A percentile compares a stretch with the other conserved stretches of the same genome.
Evolutionary conservation across 1,140 invertebrate species (phyloP).

Genomic region (Euwallacea fornicatus): DNA sequence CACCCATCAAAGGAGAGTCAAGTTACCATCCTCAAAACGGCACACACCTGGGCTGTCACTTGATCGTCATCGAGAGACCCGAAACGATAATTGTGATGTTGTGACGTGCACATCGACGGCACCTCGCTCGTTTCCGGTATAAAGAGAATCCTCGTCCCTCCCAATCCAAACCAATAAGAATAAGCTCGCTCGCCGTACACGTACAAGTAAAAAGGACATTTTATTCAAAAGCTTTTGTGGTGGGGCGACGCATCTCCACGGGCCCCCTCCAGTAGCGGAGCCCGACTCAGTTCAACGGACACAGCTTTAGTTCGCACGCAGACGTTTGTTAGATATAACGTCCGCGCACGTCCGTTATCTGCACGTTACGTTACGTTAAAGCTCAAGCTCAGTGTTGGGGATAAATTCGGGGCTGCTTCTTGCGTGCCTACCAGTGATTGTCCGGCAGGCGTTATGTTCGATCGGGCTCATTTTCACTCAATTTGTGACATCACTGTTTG

Average conservation of each 20-base stretch:
- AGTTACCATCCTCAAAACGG: constrained; percentile 20
- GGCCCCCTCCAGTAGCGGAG: constrained; percentile 19
- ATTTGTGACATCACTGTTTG: constrained; percentile 7
- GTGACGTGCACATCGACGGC: constrained; percentile 38
- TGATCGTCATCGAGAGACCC: constrained; percentile 18
- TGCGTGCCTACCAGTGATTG: constrained; percentile 22
- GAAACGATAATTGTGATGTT: constrained; percentile 39
- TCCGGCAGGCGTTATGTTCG: not conserved
- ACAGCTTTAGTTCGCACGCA: constrained; percentile 35
- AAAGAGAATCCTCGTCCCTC: constrained; percentile 36
- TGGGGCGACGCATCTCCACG: constrained; percentile 28
- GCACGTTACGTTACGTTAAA: constrained; percentile 4
- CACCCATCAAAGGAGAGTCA: constrained; percentile 16
- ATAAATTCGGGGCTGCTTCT: constrained; percentile 27
- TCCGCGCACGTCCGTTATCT: constrained; percentile 29
- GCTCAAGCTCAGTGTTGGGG: constrained; percentile 8
- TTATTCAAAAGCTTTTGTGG: constrained; percentile 29
- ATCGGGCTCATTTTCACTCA: constrained; percentile 11
- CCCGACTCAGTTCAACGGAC: constrained; percentile 28
- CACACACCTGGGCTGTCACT: constrained; percentile 41
- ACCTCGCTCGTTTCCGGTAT: constrained; percentile 40
- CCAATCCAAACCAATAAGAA: constrained; percentile 40
- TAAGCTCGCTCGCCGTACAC: constrained; percentile 30
- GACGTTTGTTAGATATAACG: constrained; percentile 18
- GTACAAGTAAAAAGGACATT: constrained; percentile 34